Conservation (phyloP, 2,888 invertebrate genomes). For the Eupithecia dodoneata region DNA sequence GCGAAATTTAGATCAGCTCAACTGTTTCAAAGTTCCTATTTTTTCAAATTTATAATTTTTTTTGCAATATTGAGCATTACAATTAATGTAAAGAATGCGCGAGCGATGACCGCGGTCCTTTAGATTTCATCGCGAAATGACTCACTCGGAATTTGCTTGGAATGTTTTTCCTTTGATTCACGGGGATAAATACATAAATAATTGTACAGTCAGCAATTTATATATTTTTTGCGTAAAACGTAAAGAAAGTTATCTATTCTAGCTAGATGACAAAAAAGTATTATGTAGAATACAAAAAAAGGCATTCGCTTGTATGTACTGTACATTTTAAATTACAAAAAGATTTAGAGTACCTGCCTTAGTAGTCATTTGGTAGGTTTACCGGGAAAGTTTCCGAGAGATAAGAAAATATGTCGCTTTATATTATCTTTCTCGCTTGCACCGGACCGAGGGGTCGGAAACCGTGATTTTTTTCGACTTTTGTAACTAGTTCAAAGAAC, state of each 20-base stretch:
- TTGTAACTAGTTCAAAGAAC: too few relatives aligned
- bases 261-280: neutral
- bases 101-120: constrained; percentile 57
- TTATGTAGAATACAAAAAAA: too few relatives aligned
- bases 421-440: too few relatives aligned
- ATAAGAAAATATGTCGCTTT: too few relatives aligned
- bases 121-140: constrained; percentile 63
- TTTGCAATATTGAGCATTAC: neutral
- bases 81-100: constrained; percentile 45
- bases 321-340: neutral
- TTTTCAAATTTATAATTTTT: too few relatives aligned
- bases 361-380: too few relatives aligned
- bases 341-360: neutral
- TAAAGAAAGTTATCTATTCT: neutral
- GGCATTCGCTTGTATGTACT: too few relatives aligned
- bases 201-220: neutral
- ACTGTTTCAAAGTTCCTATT: too few relatives aligned
- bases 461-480: too few relatives aligned
- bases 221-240: neutral
- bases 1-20: too few relatives aligned
- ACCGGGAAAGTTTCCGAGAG: too few relatives aligned
- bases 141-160: constrained; percentile 51
- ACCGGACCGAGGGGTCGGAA: too few relatives aligned
- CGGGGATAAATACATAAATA: constrained; percentile 5
- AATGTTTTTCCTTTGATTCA: constrained; percentile 73